Evolutionary conservation across 2,113 vertebrate genomes (phyloP).

Genomic region (Plecturocebus donacophilus): DNA sequence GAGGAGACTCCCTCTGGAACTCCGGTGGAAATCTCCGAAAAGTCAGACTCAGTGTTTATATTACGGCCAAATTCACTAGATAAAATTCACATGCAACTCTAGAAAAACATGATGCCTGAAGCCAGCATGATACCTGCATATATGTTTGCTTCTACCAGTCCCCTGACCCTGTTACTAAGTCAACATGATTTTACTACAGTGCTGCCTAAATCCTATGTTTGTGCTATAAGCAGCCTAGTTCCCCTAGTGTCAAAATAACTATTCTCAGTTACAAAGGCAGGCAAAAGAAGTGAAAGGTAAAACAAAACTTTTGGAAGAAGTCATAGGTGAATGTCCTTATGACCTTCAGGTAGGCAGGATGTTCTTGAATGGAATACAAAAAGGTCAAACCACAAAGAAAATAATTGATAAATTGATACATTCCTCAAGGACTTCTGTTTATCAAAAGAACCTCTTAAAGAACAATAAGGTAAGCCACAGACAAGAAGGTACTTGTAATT

Average conservation of each 20-base stretch:
- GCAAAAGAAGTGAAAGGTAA: background rate
- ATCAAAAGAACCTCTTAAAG: background rate
- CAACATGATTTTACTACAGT: accelerated
- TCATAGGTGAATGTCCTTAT: background rate
- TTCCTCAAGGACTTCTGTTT: background rate
- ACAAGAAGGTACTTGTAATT: background rate
- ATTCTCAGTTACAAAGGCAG: background rate
- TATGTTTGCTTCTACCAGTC: background rate
- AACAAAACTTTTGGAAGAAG: background rate
- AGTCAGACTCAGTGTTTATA: background rate
- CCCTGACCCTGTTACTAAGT: background rate
- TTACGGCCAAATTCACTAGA: background rate
- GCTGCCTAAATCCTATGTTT: background rate
- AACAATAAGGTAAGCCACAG: background rate
- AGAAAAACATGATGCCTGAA: background rate
- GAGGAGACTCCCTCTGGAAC: background rate
- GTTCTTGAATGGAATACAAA: background rate
- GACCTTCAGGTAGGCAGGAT: background rate
- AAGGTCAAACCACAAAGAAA: background rate
- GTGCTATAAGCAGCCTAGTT: background rate
- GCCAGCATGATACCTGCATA: background rate
- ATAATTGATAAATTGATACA: background rate
- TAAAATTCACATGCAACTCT: background rate
- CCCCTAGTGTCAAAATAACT: background rate
- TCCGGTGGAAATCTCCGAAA: background rate